phyloP scores from a whole-genome alignment of 2,888 invertebrate species.

The Euplexia lucipara region DNA sequence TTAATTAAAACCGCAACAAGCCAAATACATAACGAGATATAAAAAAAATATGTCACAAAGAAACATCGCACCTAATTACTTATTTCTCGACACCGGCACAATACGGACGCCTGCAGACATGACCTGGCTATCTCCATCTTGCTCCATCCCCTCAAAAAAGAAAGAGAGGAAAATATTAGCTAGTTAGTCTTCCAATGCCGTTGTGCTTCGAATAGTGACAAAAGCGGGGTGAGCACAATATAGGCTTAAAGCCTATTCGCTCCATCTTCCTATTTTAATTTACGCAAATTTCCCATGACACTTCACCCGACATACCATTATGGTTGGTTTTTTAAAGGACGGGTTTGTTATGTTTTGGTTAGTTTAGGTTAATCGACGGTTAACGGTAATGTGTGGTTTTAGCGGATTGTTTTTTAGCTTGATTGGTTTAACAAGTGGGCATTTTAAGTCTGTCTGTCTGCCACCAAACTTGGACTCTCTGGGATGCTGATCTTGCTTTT shows the following conservation, averaged over 20 bases:
- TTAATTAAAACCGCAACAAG: constrained; percentile 67
- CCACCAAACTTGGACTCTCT: not conserved
- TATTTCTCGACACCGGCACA: constrained; percentile 82
- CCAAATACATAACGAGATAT: constrained; percentile 64
- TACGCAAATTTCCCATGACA: constrained; percentile 91
- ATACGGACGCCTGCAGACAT: constrained; percentile 81
- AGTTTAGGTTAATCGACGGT: constrained; percentile 43
- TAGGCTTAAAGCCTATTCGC: constrained; percentile 86
- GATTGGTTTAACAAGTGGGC: not conserved
- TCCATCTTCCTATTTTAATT: constrained; percentile 91
- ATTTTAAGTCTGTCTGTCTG: too few species aligned
- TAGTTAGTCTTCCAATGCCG: constrained; percentile 82
- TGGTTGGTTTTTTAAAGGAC: constrained; percentile 70
- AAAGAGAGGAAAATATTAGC: constrained; percentile 72
- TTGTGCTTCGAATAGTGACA: constrained; percentile 81
- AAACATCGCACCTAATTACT: constrained; percentile 87
- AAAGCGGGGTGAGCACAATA: constrained; percentile 82
- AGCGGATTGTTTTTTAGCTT: not conserved
- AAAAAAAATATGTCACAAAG: constrained; percentile 70
- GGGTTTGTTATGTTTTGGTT: constrained; percentile 51
- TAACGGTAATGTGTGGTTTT: constrained; percentile 1
- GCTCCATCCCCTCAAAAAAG: constrained; percentile 45
- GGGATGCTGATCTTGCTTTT: not conserved
- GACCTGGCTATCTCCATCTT: constrained; percentile 67
- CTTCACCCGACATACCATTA: constrained; percentile 86